phyloP scores from a whole-genome alignment of 2,888 invertebrate species.

The Agapostemon virescens region DNA sequence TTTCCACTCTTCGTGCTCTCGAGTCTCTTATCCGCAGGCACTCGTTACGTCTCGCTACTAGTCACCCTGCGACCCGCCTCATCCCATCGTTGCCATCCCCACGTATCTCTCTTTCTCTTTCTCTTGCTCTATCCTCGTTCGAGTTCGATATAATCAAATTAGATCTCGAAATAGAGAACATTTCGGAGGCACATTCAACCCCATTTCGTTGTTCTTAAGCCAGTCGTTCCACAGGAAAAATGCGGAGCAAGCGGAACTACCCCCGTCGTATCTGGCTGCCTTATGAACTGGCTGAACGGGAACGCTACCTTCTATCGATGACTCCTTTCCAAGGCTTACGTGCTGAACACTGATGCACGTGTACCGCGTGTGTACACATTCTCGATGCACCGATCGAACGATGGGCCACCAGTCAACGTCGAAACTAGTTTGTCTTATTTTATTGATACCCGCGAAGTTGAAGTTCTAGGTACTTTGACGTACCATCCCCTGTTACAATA shows the following conservation, averaged over 20 bases:
- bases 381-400: not conserved
- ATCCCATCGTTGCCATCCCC: not conserved
- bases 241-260: not conserved
- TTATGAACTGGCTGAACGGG: not conserved
- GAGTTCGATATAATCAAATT: slow-evolving; percentile 60
- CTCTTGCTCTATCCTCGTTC: not conserved
- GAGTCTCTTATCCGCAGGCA: slow-evolving; percentile 8
- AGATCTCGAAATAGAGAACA: slow-evolving; percentile 46
- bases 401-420: not conserved
- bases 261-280: not conserved
- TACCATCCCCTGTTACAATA: not conserved
- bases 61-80: not conserved
- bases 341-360: not conserved
- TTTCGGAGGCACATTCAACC: slow-evolving; percentile 21
- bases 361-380: not conserved
- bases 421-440: not conserved
- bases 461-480: not conserved
- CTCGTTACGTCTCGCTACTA: slow-evolving; percentile 21
- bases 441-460: not conserved
- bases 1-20: slow-evolving; percentile 16
- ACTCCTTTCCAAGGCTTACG: not conserved
- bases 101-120: not conserved
- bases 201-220: slow-evolving; percentile 14
- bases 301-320: not conserved
- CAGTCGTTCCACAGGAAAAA: not conserved